Evolutionary conservation across 2,113 vertebrate genomes (phyloP).

Genomic region (Micromys minutus): DNA sequence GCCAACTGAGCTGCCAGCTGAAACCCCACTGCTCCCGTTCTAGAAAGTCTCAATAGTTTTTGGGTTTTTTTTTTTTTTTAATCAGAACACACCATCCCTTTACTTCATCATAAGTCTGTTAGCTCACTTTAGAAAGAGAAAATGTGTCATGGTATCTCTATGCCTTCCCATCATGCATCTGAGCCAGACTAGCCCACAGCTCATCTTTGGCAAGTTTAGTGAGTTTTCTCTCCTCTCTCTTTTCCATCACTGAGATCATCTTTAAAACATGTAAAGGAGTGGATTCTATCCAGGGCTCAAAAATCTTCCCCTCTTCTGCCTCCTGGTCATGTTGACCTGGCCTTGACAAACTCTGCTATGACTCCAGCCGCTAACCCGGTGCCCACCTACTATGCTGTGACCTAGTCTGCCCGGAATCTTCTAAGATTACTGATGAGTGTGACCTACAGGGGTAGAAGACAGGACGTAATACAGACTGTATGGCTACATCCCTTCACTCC

Average conservation of each 20-base stretch:
- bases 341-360: background rate
- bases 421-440: background rate
- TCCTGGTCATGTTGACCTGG: slow-evolving; percentile 66
- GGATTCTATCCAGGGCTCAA: slow-evolving; percentile 32
- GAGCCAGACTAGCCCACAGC: slow-evolving; percentile 11
- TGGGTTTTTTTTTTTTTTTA: too few relatives aligned
- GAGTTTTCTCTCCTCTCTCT: slow-evolving; percentile 62
- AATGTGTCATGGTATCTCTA: background rate
- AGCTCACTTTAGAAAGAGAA: background rate
- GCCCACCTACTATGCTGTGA: background rate
- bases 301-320: slow-evolving; percentile 35
- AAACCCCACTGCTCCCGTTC: background rate
- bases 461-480: background rate
- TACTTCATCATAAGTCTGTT: background rate
- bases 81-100: slow-evolving; percentile 17
- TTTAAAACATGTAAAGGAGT: slow-evolving; percentile 57
- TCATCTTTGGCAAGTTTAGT: slow-evolving; percentile 65
- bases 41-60: background rate
- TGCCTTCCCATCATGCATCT: slow-evolving; percentile 19
- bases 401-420: background rate
- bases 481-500: background rate
- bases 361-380: background rate
- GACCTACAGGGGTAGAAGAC: background rate
- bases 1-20: background rate
- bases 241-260: slow-evolving; percentile 65